Percentiles rank a stretch among this genome's conserved stretches.
These are phyloP conservation scores for Stegastes partitus DNA, from an alignment of 2,113 vertebrate species.

Conservation along the genomic window DNA sequence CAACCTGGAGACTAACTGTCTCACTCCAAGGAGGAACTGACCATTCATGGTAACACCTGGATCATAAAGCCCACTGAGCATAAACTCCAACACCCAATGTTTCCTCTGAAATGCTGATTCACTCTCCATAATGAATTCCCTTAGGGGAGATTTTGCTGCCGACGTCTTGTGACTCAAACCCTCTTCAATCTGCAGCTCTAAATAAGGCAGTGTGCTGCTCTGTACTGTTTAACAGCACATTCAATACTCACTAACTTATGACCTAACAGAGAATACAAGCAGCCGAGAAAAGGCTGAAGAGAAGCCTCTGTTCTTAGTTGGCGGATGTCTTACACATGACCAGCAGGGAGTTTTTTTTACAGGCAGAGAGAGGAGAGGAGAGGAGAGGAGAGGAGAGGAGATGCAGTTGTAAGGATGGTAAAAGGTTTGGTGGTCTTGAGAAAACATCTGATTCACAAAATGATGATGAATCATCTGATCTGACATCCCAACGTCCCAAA, in stretches of 20 bases:
- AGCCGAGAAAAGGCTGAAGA: slow-evolving; percentile 34
- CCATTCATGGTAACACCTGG: slow-evolving; percentile 74
- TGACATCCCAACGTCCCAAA: slow-evolving; percentile 51
- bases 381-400: background rate
- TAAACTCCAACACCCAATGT: slow-evolving; percentile 58
- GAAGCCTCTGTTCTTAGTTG: slow-evolving; percentile 55
- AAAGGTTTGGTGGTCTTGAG: slow-evolving; percentile 41
- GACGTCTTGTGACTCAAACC: slow-evolving; percentile 70
- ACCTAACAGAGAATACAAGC: slow-evolving; percentile 33
- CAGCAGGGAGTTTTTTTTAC: slow-evolving; percentile 3
- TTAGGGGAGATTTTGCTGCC: slow-evolving; percentile 32
- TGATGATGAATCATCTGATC: slow-evolving; percentile 71
- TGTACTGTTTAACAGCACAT: slow-evolving; percentile 41
- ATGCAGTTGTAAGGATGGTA: background rate
- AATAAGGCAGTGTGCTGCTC: slow-evolving; percentile 70
- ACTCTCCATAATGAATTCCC: slow-evolving; percentile 57
- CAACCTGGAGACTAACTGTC: slow-evolving; percentile 63
- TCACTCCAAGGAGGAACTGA: slow-evolving; percentile 53
- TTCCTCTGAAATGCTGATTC: slow-evolving; percentile 69
- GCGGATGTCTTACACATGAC: slow-evolving; percentile 68
- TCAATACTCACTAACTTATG: slow-evolving; percentile 38
- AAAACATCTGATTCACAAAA: slow-evolving; percentile 69
- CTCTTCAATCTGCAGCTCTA: slow-evolving; percentile 56
- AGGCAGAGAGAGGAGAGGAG: background rate
- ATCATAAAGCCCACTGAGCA: slow-evolving; percentile 17